These are phyloP conservation scores for Dynastes tityus DNA, from an alignment of 2,888 invertebrate genomes.

Conservation along the genomic window DNA sequence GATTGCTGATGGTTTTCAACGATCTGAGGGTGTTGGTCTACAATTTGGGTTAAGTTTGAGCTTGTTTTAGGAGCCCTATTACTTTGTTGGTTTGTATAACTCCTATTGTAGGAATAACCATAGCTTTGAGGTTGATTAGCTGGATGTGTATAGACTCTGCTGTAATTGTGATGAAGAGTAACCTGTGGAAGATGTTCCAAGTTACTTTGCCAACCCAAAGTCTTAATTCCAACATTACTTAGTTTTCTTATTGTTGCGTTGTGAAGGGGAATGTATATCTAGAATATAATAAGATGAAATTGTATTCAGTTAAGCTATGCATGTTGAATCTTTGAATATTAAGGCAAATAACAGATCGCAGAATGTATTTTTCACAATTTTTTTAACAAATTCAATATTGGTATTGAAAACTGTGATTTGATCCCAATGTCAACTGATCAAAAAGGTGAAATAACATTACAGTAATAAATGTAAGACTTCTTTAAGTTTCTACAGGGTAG, in stretches of 20 bases:
- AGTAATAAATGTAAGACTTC: too few relatives aligned
- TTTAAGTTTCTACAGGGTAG: too few relatives aligned
- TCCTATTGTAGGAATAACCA: too few relatives aligned
- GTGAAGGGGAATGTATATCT: conserved; percentile 56
- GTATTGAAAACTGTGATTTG: too few relatives aligned
- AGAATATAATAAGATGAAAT: conserved; percentile 1
- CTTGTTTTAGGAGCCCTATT: background rate
- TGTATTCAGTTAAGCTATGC: too few relatives aligned
- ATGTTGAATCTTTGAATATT: too few relatives aligned
- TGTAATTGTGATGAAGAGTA: conserved; percentile 65
- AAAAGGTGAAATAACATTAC: too few relatives aligned
- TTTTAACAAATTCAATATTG: too few relatives aligned
- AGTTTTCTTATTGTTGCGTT: conserved; percentile 50
- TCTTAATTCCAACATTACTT: conserved; percentile 64
- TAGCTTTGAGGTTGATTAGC: background rate
- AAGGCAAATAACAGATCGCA: too few relatives aligned
- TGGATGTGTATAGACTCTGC: conserved; percentile 60
- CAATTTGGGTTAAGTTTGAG: conserved; percentile 8
- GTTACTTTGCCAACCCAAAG: conserved; percentile 58
- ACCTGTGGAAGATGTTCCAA: conserved; percentile 50
- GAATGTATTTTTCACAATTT: too few relatives aligned
- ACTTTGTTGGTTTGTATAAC: background rate
- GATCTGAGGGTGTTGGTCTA: conserved; percentile 14
- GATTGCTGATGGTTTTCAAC: background rate
- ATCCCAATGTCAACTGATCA: too few relatives aligned